Conservation (phyloP, 2,888 invertebrate genomes). For the Plebejus argus region DNA sequence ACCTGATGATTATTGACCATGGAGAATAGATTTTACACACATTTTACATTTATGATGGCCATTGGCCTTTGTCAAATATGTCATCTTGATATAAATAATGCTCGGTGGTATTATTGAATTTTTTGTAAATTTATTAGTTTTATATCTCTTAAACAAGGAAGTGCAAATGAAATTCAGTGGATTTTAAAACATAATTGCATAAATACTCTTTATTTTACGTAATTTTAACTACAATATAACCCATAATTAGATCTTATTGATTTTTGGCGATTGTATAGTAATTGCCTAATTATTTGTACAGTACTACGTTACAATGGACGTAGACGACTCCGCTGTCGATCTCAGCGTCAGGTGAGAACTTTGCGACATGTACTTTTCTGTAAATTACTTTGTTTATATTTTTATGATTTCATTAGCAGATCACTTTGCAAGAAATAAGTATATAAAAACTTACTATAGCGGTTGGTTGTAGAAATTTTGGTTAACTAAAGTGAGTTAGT, state of each 20-base stretch:
- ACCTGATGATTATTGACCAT: background rate
- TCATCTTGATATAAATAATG: slow-evolving; percentile 23
- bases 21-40: slow-evolving; percentile 9
- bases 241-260: slow-evolving; percentile 33
- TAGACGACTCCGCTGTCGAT: slow-evolving; percentile 94
- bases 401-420: background rate
- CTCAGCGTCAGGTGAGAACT: slow-evolving; percentile 88
- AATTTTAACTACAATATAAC: background rate
- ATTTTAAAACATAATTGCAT: background rate
- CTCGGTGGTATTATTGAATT: background rate
- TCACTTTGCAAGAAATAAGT: background rate
- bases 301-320: slow-evolving; percentile 86
- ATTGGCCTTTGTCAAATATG: slow-evolving; percentile 27
- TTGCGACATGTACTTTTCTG: slow-evolving; percentile 28
- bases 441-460: background rate
- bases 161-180: background rate
- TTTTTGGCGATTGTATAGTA: slow-evolving; percentile 36
- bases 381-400: slow-evolving; percentile 28
- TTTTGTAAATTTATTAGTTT: background rate
- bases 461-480: background rate
- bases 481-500: background rate
- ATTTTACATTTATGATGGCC: background rate
- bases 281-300: slow-evolving; percentile 44
- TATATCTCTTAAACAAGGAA: background rate
- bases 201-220: background rate